Conservation (phyloP, 2,888 invertebrate genomes). For the Candidula unifasciata region DNA sequence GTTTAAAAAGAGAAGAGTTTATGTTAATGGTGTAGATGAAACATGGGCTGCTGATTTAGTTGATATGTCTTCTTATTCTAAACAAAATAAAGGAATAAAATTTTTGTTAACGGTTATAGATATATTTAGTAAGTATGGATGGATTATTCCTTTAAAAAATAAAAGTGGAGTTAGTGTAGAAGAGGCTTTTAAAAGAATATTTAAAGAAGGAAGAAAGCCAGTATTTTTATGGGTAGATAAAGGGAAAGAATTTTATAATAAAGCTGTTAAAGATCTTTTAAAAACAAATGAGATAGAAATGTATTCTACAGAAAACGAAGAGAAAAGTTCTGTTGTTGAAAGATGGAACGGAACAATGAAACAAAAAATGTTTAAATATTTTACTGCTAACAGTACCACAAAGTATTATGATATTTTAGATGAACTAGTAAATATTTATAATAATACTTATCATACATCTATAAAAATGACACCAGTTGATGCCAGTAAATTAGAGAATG, state of each 20-base stretch:
- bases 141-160: constrained; percentile 11
- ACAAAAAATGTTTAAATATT: constrained; percentile 11
- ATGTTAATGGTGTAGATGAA: neutral
- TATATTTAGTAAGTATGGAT: neutral
- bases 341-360: constrained; percentile 5
- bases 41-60: constrained; percentile 20
- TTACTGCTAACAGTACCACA: neutral
- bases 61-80: constrained; percentile 13
- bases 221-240: neutral
- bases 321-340: neutral
- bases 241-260: neutral
- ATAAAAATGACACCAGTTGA: constrained; percentile 6
- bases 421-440: constrained; percentile 15
- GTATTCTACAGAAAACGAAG: neutral
- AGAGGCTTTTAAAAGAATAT: too few species aligned
- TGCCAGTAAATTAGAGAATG: neutral
- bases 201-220: neutral
- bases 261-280: neutral
- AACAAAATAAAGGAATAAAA: constrained; percentile 22
- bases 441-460: neutral
- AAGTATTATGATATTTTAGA: constrained; percentile 7
- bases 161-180: neutral
- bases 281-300: neutral
- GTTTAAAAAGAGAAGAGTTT: neutral
- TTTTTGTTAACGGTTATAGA: constrained; percentile 10